Evolutionary conservation across 2,797 vertebrate species (phyloP).

Genomic region (Protosalanx chinensis): DNA sequence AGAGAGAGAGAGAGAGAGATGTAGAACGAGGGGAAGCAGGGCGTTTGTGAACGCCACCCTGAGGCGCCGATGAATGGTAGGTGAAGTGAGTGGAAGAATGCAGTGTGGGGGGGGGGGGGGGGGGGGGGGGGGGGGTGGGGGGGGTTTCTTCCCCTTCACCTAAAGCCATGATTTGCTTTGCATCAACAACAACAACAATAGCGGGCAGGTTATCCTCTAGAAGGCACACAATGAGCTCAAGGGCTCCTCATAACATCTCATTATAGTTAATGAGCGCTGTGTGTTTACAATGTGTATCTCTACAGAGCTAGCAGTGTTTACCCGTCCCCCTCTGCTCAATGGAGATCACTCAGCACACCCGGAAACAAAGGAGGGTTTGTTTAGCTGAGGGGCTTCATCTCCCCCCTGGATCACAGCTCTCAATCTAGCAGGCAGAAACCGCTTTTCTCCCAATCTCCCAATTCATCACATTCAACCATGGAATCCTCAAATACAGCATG

Average conservation of each 20-base stretch:
- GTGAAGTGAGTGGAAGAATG: conserved; percentile 57
- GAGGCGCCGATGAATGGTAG: conserved; percentile 55
- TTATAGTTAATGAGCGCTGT: conserved; percentile 77
- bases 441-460: conserved; percentile 57
- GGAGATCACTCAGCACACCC: conserved; percentile 73
- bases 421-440: conserved; percentile 59
- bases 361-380: conserved; percentile 74
- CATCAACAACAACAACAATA: conserved; percentile 75
- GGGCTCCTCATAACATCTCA: conserved; percentile 77
- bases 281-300: conserved; percentile 76
- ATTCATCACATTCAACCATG: conserved; percentile 57
- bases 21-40: conserved; percentile 18
- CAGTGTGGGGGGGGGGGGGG: no score
- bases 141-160: conserved; percentile 40
- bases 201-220: conserved; percentile 67
- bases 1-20: background rate
- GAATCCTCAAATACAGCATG: conserved; percentile 57
- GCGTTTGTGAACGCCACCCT: conserved; percentile 36
- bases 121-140: no score
- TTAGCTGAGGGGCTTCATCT: conserved; percentile 70
- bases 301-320: conserved; percentile 75
- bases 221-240: conserved; percentile 74
- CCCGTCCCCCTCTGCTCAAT: conserved; percentile 72
- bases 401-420: conserved; percentile 67
- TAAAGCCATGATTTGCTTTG: conserved; percentile 68